Conservation (phyloP, 2,888 invertebrate genomes). For the Spilosoma lubricipeda region DNA sequence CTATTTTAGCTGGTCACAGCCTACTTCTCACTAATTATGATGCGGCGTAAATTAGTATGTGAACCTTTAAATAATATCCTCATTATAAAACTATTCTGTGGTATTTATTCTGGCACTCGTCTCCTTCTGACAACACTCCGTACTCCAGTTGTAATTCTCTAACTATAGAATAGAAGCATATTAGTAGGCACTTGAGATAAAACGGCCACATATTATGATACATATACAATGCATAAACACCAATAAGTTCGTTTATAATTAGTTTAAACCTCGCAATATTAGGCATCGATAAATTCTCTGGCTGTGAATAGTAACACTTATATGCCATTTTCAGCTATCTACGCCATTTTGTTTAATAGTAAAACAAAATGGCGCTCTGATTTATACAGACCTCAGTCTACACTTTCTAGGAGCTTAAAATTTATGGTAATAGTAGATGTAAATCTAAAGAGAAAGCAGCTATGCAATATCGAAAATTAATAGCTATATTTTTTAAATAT, state of each 20-base stretch:
- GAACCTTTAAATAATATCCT: conserved; percentile 32
- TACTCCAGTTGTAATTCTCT: conserved; percentile 53
- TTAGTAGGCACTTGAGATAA: conserved; percentile 67
- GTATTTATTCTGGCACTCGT: conserved; percentile 43
- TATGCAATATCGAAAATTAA: conserved; percentile 53
- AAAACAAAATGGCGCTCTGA: conserved; percentile 35
- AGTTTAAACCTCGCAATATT: conserved; percentile 34
- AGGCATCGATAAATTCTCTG: conserved; percentile 39
- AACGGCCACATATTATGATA: conserved; percentile 42
- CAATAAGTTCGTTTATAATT: conserved; percentile 33
- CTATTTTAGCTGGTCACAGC: conserved; percentile 46
- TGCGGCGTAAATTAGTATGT: conserved; percentile 43
- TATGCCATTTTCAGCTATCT: conserved; percentile 21
- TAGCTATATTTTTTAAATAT: conserved; percentile 45
- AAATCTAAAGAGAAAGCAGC: conserved; percentile 49
- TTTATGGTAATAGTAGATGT: conserved; percentile 48
- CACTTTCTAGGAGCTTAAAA: conserved; percentile 21
- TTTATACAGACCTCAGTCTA: conserved; percentile 25
- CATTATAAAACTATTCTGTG: conserved; percentile 14
- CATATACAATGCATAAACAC: conserved; percentile 31
- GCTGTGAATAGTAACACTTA: conserved; percentile 31
- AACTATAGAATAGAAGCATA: conserved; percentile 60
- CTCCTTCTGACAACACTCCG: conserved; percentile 40
- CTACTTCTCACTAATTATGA: conserved; percentile 45
- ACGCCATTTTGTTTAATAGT: conserved; percentile 30